Base-by-base conservation (phyloP, 2,888 invertebrate genomes). In the Sepiola atlantica region DNA sequence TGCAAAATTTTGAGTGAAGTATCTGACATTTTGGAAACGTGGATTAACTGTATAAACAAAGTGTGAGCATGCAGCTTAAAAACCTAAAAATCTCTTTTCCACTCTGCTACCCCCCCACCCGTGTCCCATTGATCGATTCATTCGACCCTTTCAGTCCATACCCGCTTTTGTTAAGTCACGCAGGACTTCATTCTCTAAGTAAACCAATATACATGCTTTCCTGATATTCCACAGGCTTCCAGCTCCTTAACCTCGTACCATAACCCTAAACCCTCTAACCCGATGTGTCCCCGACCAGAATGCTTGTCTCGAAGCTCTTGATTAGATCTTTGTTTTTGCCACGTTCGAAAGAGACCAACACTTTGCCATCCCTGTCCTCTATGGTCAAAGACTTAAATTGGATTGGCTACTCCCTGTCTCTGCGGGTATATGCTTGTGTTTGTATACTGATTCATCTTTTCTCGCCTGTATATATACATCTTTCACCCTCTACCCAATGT, bases 201-300 rank as follows among this genome's bases (percentile, higher is more conserved):
- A 77, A 77, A 77, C 77, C n/a, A 32, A 16, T 77, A n/a, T n/a
- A 18, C 77, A 77, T 77, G 77, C n/a, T 77, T 77, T 32, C 32
- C n/a, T 77, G 77, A 77, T n/a, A 77, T 77, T 77, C 77, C n/a
- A 77, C 77, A 77, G 77, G 77, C 77, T 77, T 77, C n/a, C n/a
- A 77, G 77, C 21, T 77, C n/a, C 77, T 32, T 14, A 77, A n/a
- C 77, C 77, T 77, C 20, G n/a, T n/a, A 77, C 77, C 77, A 45
- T 45, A 45, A 45, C 45, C 45, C 45, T 2, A 45, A 45, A 77
- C 77, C 77, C 77, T 77, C 20, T 77, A 77, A 77, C 77, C 77
- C n/a, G 14, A 77, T 32, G n/a, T 14, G 16, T 32, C 77, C 14
- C 77, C 0, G 45, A 77, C n/a, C 77, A 77, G 77, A n/a, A 77